These are phyloP conservation scores for Pyrocoelia pectoralis DNA, from an alignment of 2,888 invertebrate species.

Conservation along the genomic window DNA sequence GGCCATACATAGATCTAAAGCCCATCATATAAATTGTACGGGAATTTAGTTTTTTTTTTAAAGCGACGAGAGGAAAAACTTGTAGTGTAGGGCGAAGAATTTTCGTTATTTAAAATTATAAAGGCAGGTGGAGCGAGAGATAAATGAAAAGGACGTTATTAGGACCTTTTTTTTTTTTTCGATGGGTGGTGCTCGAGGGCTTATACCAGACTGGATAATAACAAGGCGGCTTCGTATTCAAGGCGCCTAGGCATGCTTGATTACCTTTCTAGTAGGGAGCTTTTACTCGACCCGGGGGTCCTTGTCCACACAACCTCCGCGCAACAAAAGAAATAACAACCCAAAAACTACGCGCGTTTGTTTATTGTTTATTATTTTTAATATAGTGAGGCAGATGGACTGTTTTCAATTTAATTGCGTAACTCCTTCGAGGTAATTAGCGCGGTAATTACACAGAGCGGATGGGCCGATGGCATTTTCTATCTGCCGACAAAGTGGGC, in stretches of 20 bases:
- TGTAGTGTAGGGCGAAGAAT: slow-evolving; percentile 8
- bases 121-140: slow-evolving; percentile 8
- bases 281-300: slow-evolving; percentile 39
- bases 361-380: neutral
- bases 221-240: slow-evolving; percentile 47
- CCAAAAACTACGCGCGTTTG: neutral
- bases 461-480: slow-evolving; percentile 13
- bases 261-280: slow-evolving; percentile 35
- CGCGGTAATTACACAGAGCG: slow-evolving; percentile 6
- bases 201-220: slow-evolving; percentile 44
- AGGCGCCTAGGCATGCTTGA: slow-evolving; percentile 47
- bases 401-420: neutral
- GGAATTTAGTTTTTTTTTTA: slow-evolving; percentile 20
- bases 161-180: slow-evolving; percentile 13
- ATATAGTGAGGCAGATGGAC: neutral
- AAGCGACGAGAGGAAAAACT: slow-evolving; percentile 26
- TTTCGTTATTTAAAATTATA: slow-evolving; percentile 6
- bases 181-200: slow-evolving; percentile 29
- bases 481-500: slow-evolving; percentile 35
- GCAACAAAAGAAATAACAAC: slow-evolving; percentile 28
- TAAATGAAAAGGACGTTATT: slow-evolving; percentile 21
- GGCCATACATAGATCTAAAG: too few species aligned
- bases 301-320: slow-evolving; percentile 37
- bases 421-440: slow-evolving; percentile 1
- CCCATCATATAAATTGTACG: neutral